These are phyloP conservation scores for Eulemur mongoz DNA, from an alignment of 2,797 vertebrate species.

Conservation along the genomic window DNA sequence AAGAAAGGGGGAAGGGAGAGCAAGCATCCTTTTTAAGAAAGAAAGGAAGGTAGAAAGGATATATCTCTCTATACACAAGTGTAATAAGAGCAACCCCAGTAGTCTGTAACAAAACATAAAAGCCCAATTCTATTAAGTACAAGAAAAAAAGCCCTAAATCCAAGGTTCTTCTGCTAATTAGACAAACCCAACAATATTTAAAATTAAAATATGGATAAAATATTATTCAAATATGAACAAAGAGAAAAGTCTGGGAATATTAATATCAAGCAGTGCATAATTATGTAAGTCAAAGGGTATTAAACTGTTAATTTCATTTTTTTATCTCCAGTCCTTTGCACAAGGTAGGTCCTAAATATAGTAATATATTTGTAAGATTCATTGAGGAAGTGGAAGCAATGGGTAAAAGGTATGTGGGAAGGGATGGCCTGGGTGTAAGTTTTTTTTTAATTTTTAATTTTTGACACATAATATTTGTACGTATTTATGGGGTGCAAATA, in stretches of 20 bases:
- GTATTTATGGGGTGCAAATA: too few species aligned
- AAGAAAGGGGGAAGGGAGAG: background rate
- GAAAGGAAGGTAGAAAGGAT: background rate
- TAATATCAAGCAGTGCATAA: background rate
- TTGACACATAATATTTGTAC: background rate
- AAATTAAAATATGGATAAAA: conserved; percentile 40
- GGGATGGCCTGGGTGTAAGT: background rate
- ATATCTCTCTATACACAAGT: background rate
- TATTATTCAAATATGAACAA: conserved; percentile 4
- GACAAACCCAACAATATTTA: background rate
- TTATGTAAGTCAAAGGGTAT: background rate
- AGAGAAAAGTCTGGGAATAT: background rate
- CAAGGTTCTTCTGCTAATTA: background rate
- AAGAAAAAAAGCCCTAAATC: background rate
- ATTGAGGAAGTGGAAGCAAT: background rate
- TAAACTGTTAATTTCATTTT: background rate
- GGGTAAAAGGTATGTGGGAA: too few species aligned
- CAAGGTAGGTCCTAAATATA: background rate
- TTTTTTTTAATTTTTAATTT: background rate
- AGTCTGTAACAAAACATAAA: background rate
- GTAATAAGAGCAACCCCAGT: background rate
- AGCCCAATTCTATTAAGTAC: background rate
- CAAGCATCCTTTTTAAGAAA: background rate
- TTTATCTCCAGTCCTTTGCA: background rate
- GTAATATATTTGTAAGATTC: background rate